Base-by-base conservation (phyloP, 2,888 invertebrate genomes). In the Frankliniella fusca region DNA sequence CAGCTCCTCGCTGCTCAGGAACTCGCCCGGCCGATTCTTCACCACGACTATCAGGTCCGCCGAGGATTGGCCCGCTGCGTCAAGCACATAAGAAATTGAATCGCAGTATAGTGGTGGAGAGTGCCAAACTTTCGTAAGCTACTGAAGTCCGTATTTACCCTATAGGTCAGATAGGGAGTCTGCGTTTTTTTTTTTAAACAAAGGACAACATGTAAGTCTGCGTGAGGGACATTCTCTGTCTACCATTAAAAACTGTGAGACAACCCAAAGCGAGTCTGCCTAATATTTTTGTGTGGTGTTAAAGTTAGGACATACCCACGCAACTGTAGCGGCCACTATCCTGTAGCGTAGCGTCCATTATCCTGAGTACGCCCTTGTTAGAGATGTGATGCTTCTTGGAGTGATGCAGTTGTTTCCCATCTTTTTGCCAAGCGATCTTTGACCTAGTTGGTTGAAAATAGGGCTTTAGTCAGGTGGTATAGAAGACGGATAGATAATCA, bases 321-420 rank as follows among this genome's bases (percentile, higher is more conserved):
- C 97, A 97, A 0, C 95, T 94, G 87, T 97, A 97, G 8, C 93
- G 90, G 1, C 97, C 97, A 82, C 93, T 93, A 88, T 97, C 97
- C 3, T 93, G 91, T 85, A 94, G 92, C 0, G 93, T 92, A 10
- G 97, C 92, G 80, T 94, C 94, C 83, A 94, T 92, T 83, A 98
- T 95, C 83, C 96, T 92, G 23, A 98, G 90, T 48, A 96, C 96
- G 20, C 97, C 97, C 91, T 97, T 97, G 86, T 94, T 95, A 18
- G 96, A 96, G 82, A 96, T 94, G 88, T 96, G 95, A 86, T 94
- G 93, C 85, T 96, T 95, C 86, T 93, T 93, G 0, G 93, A 93
- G 83, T 96, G 90, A 81, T 92, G 92, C 85, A 86, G 84, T 1
- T 84, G 81, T 82, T 93, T 93, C 84, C 94, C 93, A 87, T 97